Percentiles rank a stretch among this genome's conserved stretches.
Evolutionary conservation across 2,113 vertebrate species (phyloP).

Genomic region (Acrocephalus kingi): DNA sequence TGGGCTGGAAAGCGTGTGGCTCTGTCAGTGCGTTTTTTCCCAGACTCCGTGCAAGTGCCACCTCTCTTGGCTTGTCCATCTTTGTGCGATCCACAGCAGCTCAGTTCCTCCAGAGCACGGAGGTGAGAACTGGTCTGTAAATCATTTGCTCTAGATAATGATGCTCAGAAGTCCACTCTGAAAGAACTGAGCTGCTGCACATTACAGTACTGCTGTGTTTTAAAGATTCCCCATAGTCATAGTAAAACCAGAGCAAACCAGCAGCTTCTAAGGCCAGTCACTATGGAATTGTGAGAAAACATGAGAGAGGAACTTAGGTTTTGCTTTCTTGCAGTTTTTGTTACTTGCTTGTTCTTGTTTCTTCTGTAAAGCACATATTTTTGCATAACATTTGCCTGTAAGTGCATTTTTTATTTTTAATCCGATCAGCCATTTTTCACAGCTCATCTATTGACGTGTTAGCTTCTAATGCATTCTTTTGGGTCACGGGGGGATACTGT

Average conservation of each 20-base stretch:
- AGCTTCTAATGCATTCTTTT: background rate
- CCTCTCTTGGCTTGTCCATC: background rate
- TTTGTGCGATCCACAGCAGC: background rate
- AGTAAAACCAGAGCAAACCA: background rate
- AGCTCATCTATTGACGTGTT: background rate
- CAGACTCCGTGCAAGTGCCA: background rate
- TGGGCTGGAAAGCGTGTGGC: background rate
- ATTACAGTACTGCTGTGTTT: background rate
- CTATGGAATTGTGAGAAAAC: background rate
- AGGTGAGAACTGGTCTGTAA: background rate
- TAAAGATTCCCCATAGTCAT: background rate
- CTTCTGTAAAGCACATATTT: background rate
- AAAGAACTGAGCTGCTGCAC: background rate
- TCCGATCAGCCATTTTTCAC: background rate
- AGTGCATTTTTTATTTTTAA: conserved; percentile 1
- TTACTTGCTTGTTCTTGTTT: background rate
- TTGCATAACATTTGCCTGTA: background rate
- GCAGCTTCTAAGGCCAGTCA: background rate
- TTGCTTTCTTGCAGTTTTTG: conserved; percentile 16
- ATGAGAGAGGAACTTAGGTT: background rate
- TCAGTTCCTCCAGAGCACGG: background rate
- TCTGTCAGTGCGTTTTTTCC: background rate
- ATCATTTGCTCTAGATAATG: background rate
- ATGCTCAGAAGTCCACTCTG: background rate
- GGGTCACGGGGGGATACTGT: background rate